A percentile compares a stretch with the other conserved stretches of the same genome.
Evolutionary conservation across 2,888 invertebrate species (phyloP).

Genomic region (Frankliniella intonsa): DNA sequence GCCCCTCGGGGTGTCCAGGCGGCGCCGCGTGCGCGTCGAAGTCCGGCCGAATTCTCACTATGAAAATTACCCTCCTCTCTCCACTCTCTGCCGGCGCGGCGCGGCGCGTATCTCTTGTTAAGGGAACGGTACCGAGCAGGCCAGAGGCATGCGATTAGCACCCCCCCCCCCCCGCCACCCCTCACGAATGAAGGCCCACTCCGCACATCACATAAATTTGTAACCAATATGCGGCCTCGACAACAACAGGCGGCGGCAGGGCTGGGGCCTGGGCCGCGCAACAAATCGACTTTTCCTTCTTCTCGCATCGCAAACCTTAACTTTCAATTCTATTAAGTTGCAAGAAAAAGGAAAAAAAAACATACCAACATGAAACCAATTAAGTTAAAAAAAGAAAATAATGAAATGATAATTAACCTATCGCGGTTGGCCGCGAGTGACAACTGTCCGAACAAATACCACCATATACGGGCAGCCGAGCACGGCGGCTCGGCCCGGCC

Average conservation of each 20-base stretch:
- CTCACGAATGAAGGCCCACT: not conserved
- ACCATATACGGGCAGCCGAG: too few species aligned
- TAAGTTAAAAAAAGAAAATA: not conserved
- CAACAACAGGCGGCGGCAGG: not conserved
- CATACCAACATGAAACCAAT: too few species aligned
- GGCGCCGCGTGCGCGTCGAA: not conserved
- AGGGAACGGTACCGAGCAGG: not conserved
- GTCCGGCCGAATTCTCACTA: not conserved
- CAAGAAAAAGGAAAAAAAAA: not conserved
- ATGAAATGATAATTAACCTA: not conserved
- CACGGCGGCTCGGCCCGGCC: too few species aligned
- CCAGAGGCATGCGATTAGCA: constrained; percentile 14
- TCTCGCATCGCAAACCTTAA: too few species aligned
- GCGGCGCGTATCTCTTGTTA: not conserved
- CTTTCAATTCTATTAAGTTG: too few species aligned
- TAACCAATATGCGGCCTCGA: constrained; percentile 1
- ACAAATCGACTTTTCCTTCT: too few species aligned
- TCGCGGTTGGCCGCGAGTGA: too few species aligned
- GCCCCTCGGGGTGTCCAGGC: not conserved
- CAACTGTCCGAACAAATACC: too few species aligned
- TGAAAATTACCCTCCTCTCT: not conserved
- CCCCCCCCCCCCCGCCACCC: not conserved
- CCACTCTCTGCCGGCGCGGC: too few species aligned
- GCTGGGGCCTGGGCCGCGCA: too few species aligned
- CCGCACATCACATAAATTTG: constrained; percentile 25